Base-by-base conservation (phyloP, 2,797 vertebrate genomes). In the Micrastur ruficollis region DNA sequence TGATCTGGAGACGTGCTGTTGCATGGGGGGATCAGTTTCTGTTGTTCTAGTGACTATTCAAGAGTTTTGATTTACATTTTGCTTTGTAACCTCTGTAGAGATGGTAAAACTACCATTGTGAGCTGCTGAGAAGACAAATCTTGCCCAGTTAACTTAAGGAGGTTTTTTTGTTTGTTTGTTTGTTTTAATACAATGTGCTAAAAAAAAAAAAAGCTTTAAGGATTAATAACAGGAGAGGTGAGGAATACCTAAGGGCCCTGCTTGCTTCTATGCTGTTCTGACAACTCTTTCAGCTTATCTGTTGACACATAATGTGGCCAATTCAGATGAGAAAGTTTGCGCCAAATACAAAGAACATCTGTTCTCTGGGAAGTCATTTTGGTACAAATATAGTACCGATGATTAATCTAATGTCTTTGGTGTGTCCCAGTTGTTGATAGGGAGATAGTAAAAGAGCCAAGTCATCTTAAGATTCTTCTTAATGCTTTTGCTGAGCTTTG, bases 271-370 rank as follows among this genome's bases (percentile, higher is more conserved):
- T 62, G 32, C 12, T 80, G 7, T 86, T 91, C 49, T 80, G 70
- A 80, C 67, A 95, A 40, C 46, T 49, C n/a, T 79, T 90, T 52
- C 52, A 78, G 34, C 6, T 88, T 90, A 68, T 83, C 81, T 67
- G 22, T 56, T 92, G 61, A 71, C 36, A 62, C 34, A 47, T 62
- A 81, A 56, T 6, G 8, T 72, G 53, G 40, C 53, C 52, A 91
- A 47, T 82, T 94, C 84, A 82, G 27, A 67, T 7, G 20, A 81
- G 78, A 38, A 70, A 44, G 16, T 46, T 66, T 42, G 71, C 1
- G 47, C 74, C 93, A 94, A 89, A 70, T 66, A 58, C 46, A 56
- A 46, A 79, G 86, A 96, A 84, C 92, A 95, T 95, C 95, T 96
- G 90, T 82, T 91, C 86, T 36, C 89, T 91, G 93, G 67, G 93